Evolutionary conservation across 30 jellyfish, hydroid and myxozoan species (phyloP).

Genomic region (Aurelia aurita): DNA sequence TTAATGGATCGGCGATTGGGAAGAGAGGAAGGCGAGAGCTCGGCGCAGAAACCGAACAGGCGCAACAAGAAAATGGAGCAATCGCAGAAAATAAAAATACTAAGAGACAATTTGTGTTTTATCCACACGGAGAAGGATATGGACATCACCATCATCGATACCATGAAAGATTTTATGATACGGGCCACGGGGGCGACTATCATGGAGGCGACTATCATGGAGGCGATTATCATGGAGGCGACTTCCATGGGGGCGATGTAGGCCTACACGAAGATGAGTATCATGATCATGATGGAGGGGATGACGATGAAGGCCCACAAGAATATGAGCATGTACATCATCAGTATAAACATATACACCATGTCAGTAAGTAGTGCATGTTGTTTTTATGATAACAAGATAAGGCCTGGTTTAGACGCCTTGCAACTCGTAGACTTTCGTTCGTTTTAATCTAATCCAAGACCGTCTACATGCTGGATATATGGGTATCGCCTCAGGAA

Average conservation of each 20-base stretch:
- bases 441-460: no score
- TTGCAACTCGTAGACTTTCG: no score
- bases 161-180: conserved; percentile 16
- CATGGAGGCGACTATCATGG: conserved; percentile 23
- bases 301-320: conserved; percentile 52
- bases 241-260: conserved; percentile 38
- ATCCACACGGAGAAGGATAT: conserved; percentile 81
- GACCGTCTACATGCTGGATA: no score
- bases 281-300: conserved; percentile 54
- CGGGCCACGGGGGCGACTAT: conserved; percentile 10
- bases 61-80: conserved; percentile 6
- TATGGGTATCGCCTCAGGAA: no score
- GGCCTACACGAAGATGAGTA: conserved; percentile 52
- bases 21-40: conserved; percentile 16
- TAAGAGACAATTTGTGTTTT: conserved; percentile 87
- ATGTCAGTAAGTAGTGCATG: conserved; percentile 56
- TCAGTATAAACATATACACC: conserved; percentile 90
- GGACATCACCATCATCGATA: conserved; percentile 69
- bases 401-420: no score
- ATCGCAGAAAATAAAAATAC: conserved; percentile 37
- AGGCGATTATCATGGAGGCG: conserved; percentile 9
- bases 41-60: background rate
- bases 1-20: conserved; percentile 33
- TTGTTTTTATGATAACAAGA: no score
- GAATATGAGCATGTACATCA: conserved; percentile 81